Conservation (phyloP, 2,888 invertebrate species). For the Melipona beecheii region DNA sequence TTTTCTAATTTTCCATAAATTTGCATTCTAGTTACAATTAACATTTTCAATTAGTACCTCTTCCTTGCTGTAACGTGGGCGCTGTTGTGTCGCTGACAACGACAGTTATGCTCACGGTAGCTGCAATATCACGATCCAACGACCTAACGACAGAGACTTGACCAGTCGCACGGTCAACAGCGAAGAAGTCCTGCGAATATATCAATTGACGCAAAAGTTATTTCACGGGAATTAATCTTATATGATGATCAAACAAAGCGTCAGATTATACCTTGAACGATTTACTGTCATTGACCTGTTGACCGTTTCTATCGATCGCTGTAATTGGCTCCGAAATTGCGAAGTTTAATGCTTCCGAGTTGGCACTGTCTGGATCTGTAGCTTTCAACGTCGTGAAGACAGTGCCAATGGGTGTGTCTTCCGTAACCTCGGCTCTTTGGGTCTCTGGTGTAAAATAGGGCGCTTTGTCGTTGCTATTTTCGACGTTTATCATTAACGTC, state of each 20-base stretch:
- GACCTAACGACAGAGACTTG: conserved; percentile 88
- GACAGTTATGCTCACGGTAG: conserved; percentile 91
- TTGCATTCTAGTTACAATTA: too few relatives aligned
- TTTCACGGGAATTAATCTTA: neutral
- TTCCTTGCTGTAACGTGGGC: conserved; percentile 90
- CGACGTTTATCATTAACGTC: conserved; percentile 90
- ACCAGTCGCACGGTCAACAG: conserved; percentile 87
- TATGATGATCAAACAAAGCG: neutral
- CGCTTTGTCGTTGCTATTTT: conserved; percentile 94
- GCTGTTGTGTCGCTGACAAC: conserved; percentile 93
- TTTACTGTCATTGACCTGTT: conserved; percentile 86
- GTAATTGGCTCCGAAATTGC: conserved; percentile 89
- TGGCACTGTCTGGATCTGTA: conserved; percentile 91
- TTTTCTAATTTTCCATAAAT: too few relatives aligned
- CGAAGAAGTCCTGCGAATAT: conserved; percentile 87
- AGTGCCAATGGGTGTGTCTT: conserved; percentile 90
- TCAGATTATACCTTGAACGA: conserved; percentile 80
- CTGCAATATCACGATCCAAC: conserved; percentile 89
- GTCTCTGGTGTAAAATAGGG: conserved; percentile 92
- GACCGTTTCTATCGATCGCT: conserved; percentile 93
- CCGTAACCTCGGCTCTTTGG: conserved; percentile 92
- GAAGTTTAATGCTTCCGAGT: conserved; percentile 88
- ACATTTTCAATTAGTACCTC: conserved; percentile 85
- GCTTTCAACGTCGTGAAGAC: conserved; percentile 90
- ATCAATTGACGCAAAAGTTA: neutral